phyloP scores from a whole-genome alignment of 1,140 invertebrate genomes.

The Adoxophyes honmai region DNA sequence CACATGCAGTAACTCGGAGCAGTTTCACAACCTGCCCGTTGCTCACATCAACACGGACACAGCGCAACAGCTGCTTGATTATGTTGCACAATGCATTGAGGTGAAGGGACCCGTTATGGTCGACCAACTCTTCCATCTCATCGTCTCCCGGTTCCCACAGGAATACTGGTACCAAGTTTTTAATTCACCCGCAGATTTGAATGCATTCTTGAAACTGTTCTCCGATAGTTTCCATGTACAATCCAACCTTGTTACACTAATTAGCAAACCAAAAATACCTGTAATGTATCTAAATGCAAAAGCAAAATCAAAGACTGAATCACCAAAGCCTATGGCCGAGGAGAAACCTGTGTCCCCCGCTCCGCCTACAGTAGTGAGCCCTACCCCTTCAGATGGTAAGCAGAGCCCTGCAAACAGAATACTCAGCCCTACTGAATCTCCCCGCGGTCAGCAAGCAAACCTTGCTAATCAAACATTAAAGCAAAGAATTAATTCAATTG shows the following conservation, averaged over 20 bases:
- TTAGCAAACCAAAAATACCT: conserved; percentile 83
- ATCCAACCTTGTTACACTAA: conserved; percentile 90
- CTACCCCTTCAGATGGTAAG: conserved; percentile 65
- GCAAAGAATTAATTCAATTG: conserved; percentile 90
- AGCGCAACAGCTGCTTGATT: conserved; percentile 86
- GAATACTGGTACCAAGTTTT: conserved; percentile 90
- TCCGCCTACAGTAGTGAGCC: conserved; percentile 57
- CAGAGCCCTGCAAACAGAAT: conserved; percentile 67
- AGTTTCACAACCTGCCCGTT: conserved; percentile 82
- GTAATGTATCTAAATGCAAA: conserved; percentile 76
- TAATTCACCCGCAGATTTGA: conserved; percentile 90
- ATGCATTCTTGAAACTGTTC: conserved; percentile 93
- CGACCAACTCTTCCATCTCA: conserved; percentile 90
- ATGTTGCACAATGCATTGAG: conserved; percentile 87
- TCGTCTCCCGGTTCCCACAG: conserved; percentile 87
- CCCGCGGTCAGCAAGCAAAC: conserved; percentile 66
- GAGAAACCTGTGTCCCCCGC: conserved; percentile 55
- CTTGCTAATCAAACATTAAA: conserved; percentile 86
- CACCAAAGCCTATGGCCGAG: conserved; percentile 63
- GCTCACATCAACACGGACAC: conserved; percentile 89
- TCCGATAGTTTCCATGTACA: conserved; percentile 94
- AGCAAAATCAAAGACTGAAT: conserved; percentile 68
- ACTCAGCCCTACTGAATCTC: conserved; percentile 67
- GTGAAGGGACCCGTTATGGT: conserved; percentile 88
- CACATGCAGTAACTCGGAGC: conserved; percentile 77